phyloP scores from a whole-genome alignment of 1,140 invertebrate species.

The Ganaspis sp. region DNA sequence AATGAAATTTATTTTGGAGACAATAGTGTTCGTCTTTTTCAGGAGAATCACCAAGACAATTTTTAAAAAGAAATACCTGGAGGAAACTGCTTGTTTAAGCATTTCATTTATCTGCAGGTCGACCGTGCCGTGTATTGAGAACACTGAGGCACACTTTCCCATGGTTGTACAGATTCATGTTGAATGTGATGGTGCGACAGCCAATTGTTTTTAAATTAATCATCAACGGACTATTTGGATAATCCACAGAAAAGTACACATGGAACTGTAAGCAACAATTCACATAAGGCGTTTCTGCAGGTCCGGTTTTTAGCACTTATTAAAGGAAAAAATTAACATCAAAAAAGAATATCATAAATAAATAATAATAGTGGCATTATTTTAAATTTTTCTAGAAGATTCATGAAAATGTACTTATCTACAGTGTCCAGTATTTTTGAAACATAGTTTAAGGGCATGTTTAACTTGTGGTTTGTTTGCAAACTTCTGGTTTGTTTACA shows the following conservation, averaged over 20 bases:
- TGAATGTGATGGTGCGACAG: conserved; percentile 94
- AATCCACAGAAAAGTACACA: conserved; percentile 93
- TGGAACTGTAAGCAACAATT: conserved; percentile 94
- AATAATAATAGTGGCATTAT: too few relatives aligned
- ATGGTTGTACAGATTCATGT: conserved; percentile 98
- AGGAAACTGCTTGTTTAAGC: conserved; percentile 97
- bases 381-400: too few relatives aligned
- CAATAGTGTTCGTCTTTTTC: too few relatives aligned
- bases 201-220: conserved; percentile 97
- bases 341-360: too few relatives aligned
- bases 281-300: conserved; percentile 91
- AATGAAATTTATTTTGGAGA: too few relatives aligned
- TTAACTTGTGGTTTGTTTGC: too few relatives aligned
- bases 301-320: conserved; percentile 93
- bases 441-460: too few relatives aligned
- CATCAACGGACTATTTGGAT: conserved; percentile 87
- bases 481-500: too few relatives aligned
- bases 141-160: conserved; percentile 98
- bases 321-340: conserved; percentile 43
- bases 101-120: conserved; percentile 99
- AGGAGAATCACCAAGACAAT: too few relatives aligned
- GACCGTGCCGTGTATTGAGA: conserved; percentile 97
- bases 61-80: conserved; percentile 79
- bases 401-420: too few relatives aligned
- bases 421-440: too few relatives aligned